These are phyloP conservation scores for Neolamprologus caudopunctatus DNA, from an alignment of 2,113 vertebrate genomes.

Conservation along the genomic window DNA sequence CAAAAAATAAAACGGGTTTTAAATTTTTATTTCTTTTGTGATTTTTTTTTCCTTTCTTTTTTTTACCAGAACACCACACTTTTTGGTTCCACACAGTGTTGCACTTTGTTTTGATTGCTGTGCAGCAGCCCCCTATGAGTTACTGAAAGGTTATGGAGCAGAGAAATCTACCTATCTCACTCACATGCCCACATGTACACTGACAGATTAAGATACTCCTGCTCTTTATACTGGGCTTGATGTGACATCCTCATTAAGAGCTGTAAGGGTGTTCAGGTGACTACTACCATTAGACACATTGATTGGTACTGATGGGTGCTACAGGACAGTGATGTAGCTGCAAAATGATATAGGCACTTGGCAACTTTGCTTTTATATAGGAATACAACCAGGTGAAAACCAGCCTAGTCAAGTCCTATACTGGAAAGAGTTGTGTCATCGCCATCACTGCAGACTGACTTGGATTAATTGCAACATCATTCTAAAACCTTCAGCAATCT, in stretches of 20 bases:
- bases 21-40: background rate
- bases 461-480: background rate
- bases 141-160: background rate
- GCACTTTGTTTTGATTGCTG: slow-evolving; percentile 30
- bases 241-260: background rate
- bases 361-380: background rate
- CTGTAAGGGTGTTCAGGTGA: background rate
- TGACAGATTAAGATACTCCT: background rate
- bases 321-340: background rate
- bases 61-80: background rate
- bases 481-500: background rate
- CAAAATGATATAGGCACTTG: background rate
- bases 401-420: background rate
- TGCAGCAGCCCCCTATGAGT: background rate
- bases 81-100: slow-evolving; percentile 1
- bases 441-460: background rate
- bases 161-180: background rate
- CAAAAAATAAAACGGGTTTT: slow-evolving; percentile 23
- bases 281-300: background rate
- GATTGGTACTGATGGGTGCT: background rate
- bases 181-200: background rate
- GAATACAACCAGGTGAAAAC: background rate
- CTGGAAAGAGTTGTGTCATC: background rate
- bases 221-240: background rate
- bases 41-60: background rate